Base-by-base conservation (phyloP, 1,140 invertebrate species). In the Eriosoma lanigerum region DNA sequence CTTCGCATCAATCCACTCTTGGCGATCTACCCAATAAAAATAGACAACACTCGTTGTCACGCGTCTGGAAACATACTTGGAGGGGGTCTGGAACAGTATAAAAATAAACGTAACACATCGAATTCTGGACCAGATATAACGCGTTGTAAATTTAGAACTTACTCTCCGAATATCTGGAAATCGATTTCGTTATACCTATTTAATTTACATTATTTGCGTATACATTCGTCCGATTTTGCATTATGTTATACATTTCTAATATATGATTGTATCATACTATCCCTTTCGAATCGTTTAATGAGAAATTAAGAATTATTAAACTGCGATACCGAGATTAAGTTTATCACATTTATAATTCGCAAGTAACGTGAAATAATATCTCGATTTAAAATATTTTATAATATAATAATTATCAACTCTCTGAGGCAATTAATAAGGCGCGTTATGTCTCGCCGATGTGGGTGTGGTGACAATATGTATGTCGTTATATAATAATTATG, bases 11-110 rank as follows among this genome's bases (percentile, higher is more conserved):
- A 1, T 29, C 3, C 32, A 0, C 1, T n/a, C 8, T 44, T 29
- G 0, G 9, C 64, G n/a, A 13, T 2, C 0, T 46, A n/a, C 24
- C 24, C 19, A 56, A 56, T 75, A 75, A 75, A 75, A 75, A 75
- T 75, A 75, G 72, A 75, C 9, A 72, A 26, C 29, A 48, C 66
- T 29, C n/a, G 10, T n/a, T 24, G 21, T 21, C 12, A 0, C 3
- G 29, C 24, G 29, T 58, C 52, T 76, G 72, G 72, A 76, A 44
- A 19, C 8, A 38, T 21, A 58, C 72, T 58, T 19, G 72, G 72
- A 58, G 72, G 72, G 32, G 52, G 72, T 58, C 72, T 58, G 72
- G 72, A 76, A 24, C 72, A n/a, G 13, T 24, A 21, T 38, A 76
- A 24, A 58, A 58, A 58, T 76, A 76, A 52, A 76, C 52, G 32